These are phyloP conservation scores for Strigamia maritima DNA, from an alignment of 2,888 invertebrate genomes.

Conservation along the genomic window DNA sequence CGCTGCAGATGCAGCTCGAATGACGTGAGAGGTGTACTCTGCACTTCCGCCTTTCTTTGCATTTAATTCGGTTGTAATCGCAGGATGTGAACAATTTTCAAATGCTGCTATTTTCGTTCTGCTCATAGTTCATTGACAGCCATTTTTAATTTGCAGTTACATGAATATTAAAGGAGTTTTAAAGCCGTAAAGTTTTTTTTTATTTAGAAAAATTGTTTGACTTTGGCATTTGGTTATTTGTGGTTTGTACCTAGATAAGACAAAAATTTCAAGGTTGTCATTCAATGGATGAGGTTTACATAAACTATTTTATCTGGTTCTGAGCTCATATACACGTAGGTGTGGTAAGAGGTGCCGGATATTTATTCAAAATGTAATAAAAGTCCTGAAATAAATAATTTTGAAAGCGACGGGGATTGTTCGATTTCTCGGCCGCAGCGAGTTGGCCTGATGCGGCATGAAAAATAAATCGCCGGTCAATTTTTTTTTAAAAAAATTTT, in stretches of 20 bases:
- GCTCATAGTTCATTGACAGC: constrained; percentile 8
- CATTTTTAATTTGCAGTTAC: background rate
- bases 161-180: background rate
- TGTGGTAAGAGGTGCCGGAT: background rate
- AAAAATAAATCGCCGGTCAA: no score
- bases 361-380: background rate
- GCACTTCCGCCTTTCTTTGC: background rate
- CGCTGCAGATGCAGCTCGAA: background rate
- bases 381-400: no score
- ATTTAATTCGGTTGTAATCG: background rate
- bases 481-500: no score
- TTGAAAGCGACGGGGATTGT: no score
- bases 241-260: no score
- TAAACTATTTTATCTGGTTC: constrained; percentile 17
- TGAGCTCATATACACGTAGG: background rate
- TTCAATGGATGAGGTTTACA: background rate
- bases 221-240: background rate
- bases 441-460: no score
- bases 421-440: no score
- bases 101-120: constrained; percentile 21
- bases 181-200: background rate
- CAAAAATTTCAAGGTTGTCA: background rate
- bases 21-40: constrained; percentile 5
- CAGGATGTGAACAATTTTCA: constrained; percentile 33
- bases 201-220: background rate